Conservation (phyloP, 2,113 vertebrate species). For the Papio anubis region DNA sequence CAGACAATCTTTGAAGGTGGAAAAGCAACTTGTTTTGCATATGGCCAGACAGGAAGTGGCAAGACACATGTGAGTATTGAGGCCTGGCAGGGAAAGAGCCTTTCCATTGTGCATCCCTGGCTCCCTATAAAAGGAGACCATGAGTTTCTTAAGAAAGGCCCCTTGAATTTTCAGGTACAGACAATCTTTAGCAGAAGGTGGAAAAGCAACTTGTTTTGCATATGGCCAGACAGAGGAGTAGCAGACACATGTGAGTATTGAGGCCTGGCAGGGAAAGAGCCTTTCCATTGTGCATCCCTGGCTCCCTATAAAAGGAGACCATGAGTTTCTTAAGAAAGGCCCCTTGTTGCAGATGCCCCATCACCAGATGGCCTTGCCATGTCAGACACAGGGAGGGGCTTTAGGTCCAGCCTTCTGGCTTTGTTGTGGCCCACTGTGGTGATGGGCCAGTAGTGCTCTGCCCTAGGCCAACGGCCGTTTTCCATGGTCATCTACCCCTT, state of each 20-base stretch:
- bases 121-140: not conserved
- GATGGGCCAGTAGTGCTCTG: not conserved
- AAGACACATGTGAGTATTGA: slow-evolving; percentile 94
- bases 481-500: not conserved
- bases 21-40: slow-evolving; percentile 97
- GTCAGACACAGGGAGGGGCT: not conserved
- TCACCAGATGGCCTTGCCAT: not conserved
- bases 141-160: slow-evolving; percentile 1
- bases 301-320: not conserved
- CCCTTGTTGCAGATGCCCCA: not conserved
- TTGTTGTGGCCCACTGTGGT: not conserved
- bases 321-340: not conserved
- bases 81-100: not conserved
- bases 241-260: slow-evolving; percentile 94
- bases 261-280: not conserved
- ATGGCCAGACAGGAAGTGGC: slow-evolving; percentile 98
- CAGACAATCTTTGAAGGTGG: slow-evolving; percentile 94
- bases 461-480: not conserved
- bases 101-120: not conserved
- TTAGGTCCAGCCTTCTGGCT: not conserved
- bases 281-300: not conserved
- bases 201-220: slow-evolving; percentile 96
- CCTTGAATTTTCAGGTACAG: slow-evolving; percentile 86
- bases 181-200: slow-evolving; percentile 95
- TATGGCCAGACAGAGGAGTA: slow-evolving; percentile 98